A percentile compares a stretch with the other conserved stretches of the same genome.
These are phyloP conservation scores for Pelobates cultripes DNA, from an alignment of 2,797 vertebrate species.

Conservation along the genomic window DNA sequence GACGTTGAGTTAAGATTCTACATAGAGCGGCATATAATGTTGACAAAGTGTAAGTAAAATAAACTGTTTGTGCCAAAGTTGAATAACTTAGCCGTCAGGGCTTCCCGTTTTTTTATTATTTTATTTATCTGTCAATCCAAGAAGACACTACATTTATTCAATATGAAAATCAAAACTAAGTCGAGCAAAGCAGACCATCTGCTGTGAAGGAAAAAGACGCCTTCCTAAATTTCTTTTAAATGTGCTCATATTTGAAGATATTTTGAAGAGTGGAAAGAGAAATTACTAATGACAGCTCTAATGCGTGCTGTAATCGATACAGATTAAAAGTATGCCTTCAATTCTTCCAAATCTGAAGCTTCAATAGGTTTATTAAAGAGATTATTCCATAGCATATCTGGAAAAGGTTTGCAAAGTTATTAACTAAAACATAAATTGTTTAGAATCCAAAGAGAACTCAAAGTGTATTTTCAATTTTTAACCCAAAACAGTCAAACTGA, in stretches of 20 bases:
- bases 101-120: neutral
- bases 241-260: constrained; percentile 25
- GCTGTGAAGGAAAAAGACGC: constrained; percentile 1
- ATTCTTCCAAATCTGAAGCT: too few species aligned
- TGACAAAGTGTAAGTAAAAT: neutral
- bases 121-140: constrained; percentile 37
- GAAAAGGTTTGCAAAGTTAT: too few species aligned
- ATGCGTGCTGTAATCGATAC: too few species aligned
- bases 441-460: too few species aligned
- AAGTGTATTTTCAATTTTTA: too few species aligned
- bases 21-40: neutral
- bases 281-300: too few species aligned
- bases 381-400: too few species aligned
- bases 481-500: too few species aligned
- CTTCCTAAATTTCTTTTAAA: constrained; percentile 38
- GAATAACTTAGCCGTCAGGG: constrained; percentile 20
- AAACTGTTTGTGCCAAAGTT: constrained; percentile 9
- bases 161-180: constrained; percentile 27
- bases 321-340: too few species aligned
- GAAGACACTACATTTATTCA: constrained; percentile 33
- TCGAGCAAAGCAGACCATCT: constrained; percentile 27
- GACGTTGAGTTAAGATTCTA: too few species aligned
- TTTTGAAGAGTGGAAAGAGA: neutral
- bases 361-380: too few species aligned
- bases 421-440: too few species aligned